Percentiles rank a stretch among this genome's conserved stretches.
Conservation (phyloP, 2,113 vertebrate species). For the Hypocryptadius cinnamomeus region DNA sequence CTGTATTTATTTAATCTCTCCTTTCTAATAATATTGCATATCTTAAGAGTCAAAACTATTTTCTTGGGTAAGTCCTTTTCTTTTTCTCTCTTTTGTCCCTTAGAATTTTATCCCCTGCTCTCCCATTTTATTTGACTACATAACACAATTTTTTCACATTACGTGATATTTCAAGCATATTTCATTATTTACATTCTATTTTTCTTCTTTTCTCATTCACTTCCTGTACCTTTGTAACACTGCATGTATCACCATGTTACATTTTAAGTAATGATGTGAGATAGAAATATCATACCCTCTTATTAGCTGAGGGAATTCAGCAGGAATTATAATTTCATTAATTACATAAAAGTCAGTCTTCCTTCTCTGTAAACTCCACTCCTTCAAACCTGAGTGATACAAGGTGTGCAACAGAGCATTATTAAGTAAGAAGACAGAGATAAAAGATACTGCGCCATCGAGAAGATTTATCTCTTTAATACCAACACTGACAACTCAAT, state of each 20-base stretch:
- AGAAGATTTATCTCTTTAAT: background rate
- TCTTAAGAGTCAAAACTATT: background rate
- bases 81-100: background rate
- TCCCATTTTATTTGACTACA: background rate
- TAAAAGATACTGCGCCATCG: background rate
- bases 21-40: background rate
- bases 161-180: background rate
- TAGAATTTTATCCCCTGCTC: background rate
- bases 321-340: background rate
- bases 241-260: background rate
- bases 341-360: background rate
- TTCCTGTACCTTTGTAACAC: background rate
- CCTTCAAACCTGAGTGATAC: background rate
- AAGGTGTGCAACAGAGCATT: background rate
- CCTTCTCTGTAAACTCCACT: background rate
- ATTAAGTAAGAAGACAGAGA: background rate
- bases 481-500: background rate
- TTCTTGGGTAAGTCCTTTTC: background rate
- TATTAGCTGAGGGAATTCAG: background rate
- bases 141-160: background rate
- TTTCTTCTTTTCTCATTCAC: background rate
- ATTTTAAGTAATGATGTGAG: background rate
- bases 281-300: background rate
- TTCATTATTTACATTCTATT: background rate
- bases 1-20: background rate